Conservation (phyloP, 2,888 invertebrate genomes). For the Drosophila testacea region DNA sequence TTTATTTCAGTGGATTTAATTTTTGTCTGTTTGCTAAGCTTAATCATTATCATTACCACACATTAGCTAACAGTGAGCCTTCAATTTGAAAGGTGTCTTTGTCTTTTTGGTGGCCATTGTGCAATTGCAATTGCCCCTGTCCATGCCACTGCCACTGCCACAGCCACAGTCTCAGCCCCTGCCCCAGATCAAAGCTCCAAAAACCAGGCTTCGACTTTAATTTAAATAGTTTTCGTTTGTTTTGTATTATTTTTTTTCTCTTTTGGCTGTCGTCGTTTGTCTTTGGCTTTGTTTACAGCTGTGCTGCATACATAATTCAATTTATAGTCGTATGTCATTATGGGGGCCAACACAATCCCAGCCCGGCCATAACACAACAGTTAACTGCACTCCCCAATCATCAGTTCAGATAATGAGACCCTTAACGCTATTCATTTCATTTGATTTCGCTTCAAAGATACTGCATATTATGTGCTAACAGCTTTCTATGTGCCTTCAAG, state of each 20-base stretch:
- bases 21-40: conserved; percentile 58
- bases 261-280: conserved; percentile 19
- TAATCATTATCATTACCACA: conserved; percentile 79
- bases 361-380: conserved; percentile 23
- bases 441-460: conserved; percentile 6
- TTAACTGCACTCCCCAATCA: conserved; percentile 38
- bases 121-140: conserved; percentile 52
- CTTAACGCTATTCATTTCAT: conserved; percentile 14
- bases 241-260: conserved; percentile 10
- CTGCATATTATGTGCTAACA: neutral
- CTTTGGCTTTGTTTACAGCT: conserved; percentile 47
- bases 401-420: conserved; percentile 28
- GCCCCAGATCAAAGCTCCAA: conserved; percentile 49
- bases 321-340: conserved; percentile 48
- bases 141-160: conserved; percentile 27
- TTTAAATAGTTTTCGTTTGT: conserved; percentile 70
- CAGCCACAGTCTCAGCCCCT: conserved; percentile 22
- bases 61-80: conserved; percentile 46
- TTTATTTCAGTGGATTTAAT: conserved; percentile 16
- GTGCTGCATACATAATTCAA: conserved; percentile 67
- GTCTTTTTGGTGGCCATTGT: conserved; percentile 33
- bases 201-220: conserved; percentile 54
- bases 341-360: conserved; percentile 23
- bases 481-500: conserved; percentile 22
- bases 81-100: conserved; percentile 79